phyloP scores from a whole-genome alignment of 2,888 invertebrate genomes.

The Drosophila algonquin region DNA sequence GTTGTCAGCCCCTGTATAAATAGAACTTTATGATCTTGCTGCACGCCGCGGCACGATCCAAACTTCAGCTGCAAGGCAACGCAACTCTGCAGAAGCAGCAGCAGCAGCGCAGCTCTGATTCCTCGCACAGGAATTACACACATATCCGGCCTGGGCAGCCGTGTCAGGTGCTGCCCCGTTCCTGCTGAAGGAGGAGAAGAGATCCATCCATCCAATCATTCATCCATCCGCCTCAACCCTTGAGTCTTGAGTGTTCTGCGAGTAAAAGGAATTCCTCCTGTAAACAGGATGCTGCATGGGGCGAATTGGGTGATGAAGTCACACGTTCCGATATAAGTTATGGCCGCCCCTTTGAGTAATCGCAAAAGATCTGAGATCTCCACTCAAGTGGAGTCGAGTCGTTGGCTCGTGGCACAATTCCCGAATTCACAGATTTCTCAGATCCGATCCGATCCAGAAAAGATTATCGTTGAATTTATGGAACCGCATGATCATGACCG shows the following conservation, averaged over 20 bases:
- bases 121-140: conserved; percentile 58
- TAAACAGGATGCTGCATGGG: conserved; percentile 66
- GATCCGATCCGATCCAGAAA: neutral
- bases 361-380: conserved; percentile 5
- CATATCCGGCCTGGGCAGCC: conserved; percentile 65
- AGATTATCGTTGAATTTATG: conserved; percentile 63
- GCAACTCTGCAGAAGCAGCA: conserved; percentile 8
- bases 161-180: conserved; percentile 31
- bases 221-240: conserved; percentile 40
- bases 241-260: conserved; percentile 39
- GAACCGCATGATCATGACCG: conserved; percentile 7
- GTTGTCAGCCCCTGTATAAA: conserved; percentile 66
- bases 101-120: conserved; percentile 17
- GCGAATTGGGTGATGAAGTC: conserved; percentile 60
- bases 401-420: conserved; percentile 22
- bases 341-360: conserved; percentile 24
- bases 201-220: conserved; percentile 1
- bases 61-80: conserved; percentile 18
- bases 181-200: neutral
- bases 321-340: conserved; percentile 23
- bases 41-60: conserved; percentile 59
- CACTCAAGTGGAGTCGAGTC: conserved; percentile 38
- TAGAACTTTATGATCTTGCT: conserved; percentile 74
- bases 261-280: conserved; percentile 45
- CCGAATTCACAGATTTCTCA: conserved; percentile 1